Percentiles rank a stretch among this genome's conserved stretches.
Evolutionary conservation across 2,113 vertebrate genomes (phyloP).

Genomic region (Perccottus glenii): DNA sequence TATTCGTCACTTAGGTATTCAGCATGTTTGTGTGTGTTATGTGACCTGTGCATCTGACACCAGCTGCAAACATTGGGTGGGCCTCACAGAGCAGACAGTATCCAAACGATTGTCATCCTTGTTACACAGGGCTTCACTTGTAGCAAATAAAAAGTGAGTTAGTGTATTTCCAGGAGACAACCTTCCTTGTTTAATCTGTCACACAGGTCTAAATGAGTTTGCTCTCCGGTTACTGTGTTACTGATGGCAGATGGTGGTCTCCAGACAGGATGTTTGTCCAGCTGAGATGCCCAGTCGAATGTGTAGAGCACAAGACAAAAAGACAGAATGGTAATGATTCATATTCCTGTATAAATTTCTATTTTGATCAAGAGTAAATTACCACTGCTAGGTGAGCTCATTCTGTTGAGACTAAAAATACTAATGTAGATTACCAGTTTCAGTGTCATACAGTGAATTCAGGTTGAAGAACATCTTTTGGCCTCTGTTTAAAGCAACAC

Average conservation of each 20-base stretch:
- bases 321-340: neutral
- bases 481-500: no score
- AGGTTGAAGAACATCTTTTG: no score
- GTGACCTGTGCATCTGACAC: constrained; percentile 2
- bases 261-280: constrained; percentile 74
- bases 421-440: no score
- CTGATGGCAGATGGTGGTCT: constrained; percentile 69
- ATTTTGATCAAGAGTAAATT: constrained; percentile 3
- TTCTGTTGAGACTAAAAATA: no score
- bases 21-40: neutral
- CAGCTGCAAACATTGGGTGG: neutral
- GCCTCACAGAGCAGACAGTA: constrained; percentile 1
- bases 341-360: neutral
- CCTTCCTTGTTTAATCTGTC: constrained; percentile 48
- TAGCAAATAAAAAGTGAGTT: constrained; percentile 54
- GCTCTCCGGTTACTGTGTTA: constrained; percentile 67
- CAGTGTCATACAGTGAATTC: no score
- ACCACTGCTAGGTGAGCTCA: no score
- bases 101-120: constrained; percentile 9
- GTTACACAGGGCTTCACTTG: constrained; percentile 29
- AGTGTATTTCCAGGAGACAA: constrained; percentile 40
- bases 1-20: constrained; percentile 10
- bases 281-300: constrained; percentile 44
- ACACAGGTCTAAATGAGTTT: constrained; percentile 60
- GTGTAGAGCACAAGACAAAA: neutral